Base-by-base conservation (phyloP, 1,140 invertebrate genomes). In the Brachionus calyciflorus region DNA sequence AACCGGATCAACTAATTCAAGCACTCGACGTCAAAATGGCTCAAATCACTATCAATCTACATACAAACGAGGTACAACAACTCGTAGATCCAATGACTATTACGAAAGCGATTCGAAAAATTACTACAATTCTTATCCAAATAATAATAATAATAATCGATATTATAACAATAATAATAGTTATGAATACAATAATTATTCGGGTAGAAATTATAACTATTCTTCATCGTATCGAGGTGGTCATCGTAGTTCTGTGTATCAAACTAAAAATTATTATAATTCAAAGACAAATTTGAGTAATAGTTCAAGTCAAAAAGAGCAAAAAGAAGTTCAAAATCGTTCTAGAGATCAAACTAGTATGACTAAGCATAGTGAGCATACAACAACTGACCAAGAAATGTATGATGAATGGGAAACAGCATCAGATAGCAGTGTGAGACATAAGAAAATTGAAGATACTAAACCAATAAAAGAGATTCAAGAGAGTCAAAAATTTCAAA, bases 371-470 rank as follows among this genome's bases (percentile, higher is more conserved):
- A 65, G 60, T 28, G 60, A 65, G 40, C 60, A 46, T 46, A 46
- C 44, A 14, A 46, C 60, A 6, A 65, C 60, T 12, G 60, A 65
- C 19, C 19, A 24, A n/a, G 69, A 73, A 37, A 73, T 73, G 33
- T 51, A 51, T 33, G 69, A 73, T n/a, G 69, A 73, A 73, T 73
- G 69, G 69, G 69, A 73, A 30, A 73, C 69, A 1, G 69, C 46
- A 12, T 73, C 69, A 21, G 69, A 73, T 33, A 55, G 28, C 10
- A 73, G 69, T 55, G n/a, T 49, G 7, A 37, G 65, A 48, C 44
- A 37, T 19, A 51, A 48, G 28, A 51, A 48, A 17, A 6, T n/a
- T 0, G 44, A 70, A 3, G 65, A 70, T 21, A 21, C 44, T 1
- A 48, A 37, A 10, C 2, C 17, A 26, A 5, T 14, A 10, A 46